These are phyloP conservation scores for Tenualosa thibaudeaui DNA, from an alignment of 2,797 vertebrate species.

Conservation along the genomic window DNA sequence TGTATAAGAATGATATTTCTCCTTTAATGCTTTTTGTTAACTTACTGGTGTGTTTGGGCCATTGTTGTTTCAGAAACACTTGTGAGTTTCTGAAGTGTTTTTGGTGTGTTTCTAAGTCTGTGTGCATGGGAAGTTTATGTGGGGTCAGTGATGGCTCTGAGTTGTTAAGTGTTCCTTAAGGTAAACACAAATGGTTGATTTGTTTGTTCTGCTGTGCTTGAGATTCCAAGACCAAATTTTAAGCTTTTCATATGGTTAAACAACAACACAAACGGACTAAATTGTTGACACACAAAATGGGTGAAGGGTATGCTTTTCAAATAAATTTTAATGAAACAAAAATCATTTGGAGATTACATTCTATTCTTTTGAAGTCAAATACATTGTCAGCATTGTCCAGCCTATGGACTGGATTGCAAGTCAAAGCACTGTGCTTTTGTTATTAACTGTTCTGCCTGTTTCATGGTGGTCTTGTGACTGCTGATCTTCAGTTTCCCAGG, in stretches of 20 bases:
- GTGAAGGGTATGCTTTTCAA: neutral
- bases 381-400: neutral
- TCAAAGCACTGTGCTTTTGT: neutral
- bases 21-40: neutral
- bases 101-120: neutral
- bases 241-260: no score
- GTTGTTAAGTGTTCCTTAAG: neutral
- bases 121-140: neutral
- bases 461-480: conserved; percentile 6
- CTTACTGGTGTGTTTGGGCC: neutral
- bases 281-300: neutral
- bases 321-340: neutral
- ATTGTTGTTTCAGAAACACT: neutral
- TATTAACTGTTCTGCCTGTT: neutral
- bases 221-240: neutral
- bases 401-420: neutral
- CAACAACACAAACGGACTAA: neutral
- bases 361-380: neutral
- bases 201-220: neutral
- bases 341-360: neutral
- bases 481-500: neutral
- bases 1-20: neutral
- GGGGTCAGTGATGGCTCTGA: neutral
- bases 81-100: neutral
- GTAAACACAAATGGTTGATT: neutral